Conservation (phyloP, 2,888 invertebrate species). For the Acheta domesticus region DNA sequence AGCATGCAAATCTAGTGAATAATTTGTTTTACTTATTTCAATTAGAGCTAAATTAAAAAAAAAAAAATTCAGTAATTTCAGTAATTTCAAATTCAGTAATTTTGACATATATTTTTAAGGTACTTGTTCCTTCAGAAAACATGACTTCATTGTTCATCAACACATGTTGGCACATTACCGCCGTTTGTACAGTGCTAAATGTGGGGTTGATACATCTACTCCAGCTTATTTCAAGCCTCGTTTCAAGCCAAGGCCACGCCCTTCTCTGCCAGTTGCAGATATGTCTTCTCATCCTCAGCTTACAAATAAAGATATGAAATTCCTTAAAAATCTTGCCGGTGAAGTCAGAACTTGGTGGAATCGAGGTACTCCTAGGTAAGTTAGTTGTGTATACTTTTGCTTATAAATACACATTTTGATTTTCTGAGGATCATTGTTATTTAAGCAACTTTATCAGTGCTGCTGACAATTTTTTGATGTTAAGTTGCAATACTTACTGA, state of each 20-base stretch:
- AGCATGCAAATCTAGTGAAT: too few relatives aligned
- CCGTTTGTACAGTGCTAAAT: constrained; percentile 46
- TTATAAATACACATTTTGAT: too few relatives aligned
- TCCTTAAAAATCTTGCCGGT: not conserved
- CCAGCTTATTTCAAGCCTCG: constrained; percentile 35
- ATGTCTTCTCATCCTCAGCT: not conserved
- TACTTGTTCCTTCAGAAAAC: not conserved
- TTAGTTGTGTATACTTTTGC: too few relatives aligned
- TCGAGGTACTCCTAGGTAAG: not conserved
- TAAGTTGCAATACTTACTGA: too few relatives aligned
- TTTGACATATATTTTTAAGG: not conserved
- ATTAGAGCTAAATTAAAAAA: too few relatives aligned
- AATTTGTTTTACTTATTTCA: too few relatives aligned
- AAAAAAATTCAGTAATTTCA: too few relatives aligned
- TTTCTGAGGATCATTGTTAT: too few relatives aligned
- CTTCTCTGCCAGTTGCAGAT: not conserved
- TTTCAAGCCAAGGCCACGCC: not conserved
- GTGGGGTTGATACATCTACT: constrained; percentile 46
- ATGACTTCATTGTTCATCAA: constrained; percentile 24
- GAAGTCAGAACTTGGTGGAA: not conserved
- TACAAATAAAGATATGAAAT: not conserved
- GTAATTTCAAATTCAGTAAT: not conserved
- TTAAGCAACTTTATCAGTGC: too few relatives aligned
- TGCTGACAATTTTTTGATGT: too few relatives aligned
- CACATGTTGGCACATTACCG: constrained; percentile 51